These are phyloP conservation scores for Lophius piscatorius DNA, from an alignment of 2,113 vertebrate genomes.

Conservation along the genomic window DNA sequence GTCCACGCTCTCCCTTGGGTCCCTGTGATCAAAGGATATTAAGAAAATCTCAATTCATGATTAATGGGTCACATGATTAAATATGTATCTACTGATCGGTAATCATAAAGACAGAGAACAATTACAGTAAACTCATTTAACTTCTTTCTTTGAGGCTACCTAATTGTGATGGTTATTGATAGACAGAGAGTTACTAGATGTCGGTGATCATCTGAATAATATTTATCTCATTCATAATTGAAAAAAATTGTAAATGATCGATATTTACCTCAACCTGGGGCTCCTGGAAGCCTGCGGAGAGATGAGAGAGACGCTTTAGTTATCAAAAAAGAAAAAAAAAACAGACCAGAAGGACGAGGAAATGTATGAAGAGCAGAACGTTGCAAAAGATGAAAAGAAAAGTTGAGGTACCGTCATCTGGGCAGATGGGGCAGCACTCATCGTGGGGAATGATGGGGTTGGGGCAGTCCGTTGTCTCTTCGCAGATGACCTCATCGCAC, in stretches of 20 bases:
- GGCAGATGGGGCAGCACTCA: conserved; percentile 89
- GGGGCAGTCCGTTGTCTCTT: conserved; percentile 83
- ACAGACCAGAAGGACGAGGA: no score
- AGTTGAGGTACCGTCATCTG: conserved; percentile 80
- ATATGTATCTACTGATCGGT: background rate
- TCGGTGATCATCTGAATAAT: background rate
- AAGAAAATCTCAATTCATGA: background rate
- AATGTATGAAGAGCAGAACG: no score
- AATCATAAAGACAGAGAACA: background rate
- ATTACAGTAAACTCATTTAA: no score
- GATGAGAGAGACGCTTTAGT: no score
- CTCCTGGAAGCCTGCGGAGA: conserved; percentile 65
- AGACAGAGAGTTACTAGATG: no score
- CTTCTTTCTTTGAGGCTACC: no score
- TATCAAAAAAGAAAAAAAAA: background rate
- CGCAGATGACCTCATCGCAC: conserved; percentile 91
- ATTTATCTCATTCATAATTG: background rate
- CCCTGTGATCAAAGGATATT: conserved; percentile 75
- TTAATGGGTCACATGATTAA: background rate
- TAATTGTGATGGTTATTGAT: no score
- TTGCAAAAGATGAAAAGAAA: no score
- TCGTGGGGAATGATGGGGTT: conserved; percentile 82
- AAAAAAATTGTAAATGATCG: background rate
- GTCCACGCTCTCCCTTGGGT: conserved; percentile 88
- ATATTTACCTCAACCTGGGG: conserved; percentile 76